Base-by-base conservation (phyloP, 92 coral and sea anemone species). In the Meandrina meandrites region DNA sequence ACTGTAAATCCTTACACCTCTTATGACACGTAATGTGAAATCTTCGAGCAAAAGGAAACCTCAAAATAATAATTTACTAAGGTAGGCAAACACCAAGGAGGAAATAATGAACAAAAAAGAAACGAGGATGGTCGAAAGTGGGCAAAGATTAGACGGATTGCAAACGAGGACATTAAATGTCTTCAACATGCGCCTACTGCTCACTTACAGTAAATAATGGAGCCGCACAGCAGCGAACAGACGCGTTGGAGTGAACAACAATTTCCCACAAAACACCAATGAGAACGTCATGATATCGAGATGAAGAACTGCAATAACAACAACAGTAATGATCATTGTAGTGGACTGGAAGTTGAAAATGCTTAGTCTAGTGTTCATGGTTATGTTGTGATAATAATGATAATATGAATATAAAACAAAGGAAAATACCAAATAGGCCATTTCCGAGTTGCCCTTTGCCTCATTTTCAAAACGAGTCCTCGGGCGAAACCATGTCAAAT, bases 221-320 rank as follows among this genome's bases (percentile, higher is more conserved):
- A 7, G 98, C 98, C 1, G 98, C 98, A n/a, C 93, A 91, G 81
- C 98, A 92, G 53, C 99, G 94, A 19, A 97, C 93, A 57, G 72
- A 85, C 6, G 97, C 92, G 9, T 92, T 97, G 11, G 94, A 90
- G 77, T 97, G 94, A 15, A 92, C 96, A 5, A 97, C 97, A 79
- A 97, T 94, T 35, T 94, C 98, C 99, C 99, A 97, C 51, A 97
- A 73, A 32, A 96, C 98, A 48, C 94, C 94, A 66, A 97, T 93
- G 64, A 97, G 79, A 30, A 95, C 90, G 78, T 97, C 94, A 85
- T 94, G 98, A 81, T 92, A 95, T 0, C 94, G 81, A 0, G 94
- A 83, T 51, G 89, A 84, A 14, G 99, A 67, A 86, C 99, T 96
- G 88, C n/a, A 90, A 86, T 18, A 91, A 80, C 28, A 84, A 14